Evolutionary conservation across 1,140 invertebrate species (phyloP).

Genomic region (Drosophila sechellia): DNA sequence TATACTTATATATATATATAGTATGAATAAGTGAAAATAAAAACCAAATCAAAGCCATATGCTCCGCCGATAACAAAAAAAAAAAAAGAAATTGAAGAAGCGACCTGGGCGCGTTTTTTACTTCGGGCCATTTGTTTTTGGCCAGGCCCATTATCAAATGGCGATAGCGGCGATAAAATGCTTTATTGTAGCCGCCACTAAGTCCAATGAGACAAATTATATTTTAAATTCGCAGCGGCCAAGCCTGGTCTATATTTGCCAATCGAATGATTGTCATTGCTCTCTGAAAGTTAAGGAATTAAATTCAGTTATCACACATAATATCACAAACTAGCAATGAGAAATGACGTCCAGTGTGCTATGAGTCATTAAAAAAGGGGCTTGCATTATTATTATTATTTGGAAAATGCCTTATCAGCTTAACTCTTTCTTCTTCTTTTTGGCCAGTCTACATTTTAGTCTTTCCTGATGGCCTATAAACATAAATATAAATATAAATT

Average conservation of each 20-base stretch:
- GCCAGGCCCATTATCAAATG: slow-evolving; percentile 56
- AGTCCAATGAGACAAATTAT: slow-evolving; percentile 70
- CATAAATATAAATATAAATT: slow-evolving; percentile 6
- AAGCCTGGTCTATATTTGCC: slow-evolving; percentile 41
- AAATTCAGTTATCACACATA: background rate
- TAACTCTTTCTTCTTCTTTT: background rate
- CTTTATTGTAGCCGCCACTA: slow-evolving; percentile 57
- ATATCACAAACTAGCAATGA: background rate
- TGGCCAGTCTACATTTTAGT: background rate
- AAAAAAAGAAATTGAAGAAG: slow-evolving; percentile 29
- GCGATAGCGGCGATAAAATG: slow-evolving; percentile 72
- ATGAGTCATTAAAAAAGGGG: slow-evolving; percentile 12
- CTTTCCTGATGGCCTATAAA: background rate
- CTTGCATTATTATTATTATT: background rate
- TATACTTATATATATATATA: background rate
- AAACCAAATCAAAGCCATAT: slow-evolving; percentile 61
- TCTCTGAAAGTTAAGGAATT: slow-evolving; percentile 6
- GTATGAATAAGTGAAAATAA: slow-evolving; percentile 31
- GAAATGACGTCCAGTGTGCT: background rate
- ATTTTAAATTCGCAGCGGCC: slow-evolving; percentile 46
- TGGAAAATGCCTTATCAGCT: background rate
- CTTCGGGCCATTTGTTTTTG: slow-evolving; percentile 11
- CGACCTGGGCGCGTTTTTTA: slow-evolving; percentile 28
- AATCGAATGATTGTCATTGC: slow-evolving; percentile 6
- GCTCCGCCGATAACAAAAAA: slow-evolving; percentile 41